Evolutionary conservation across 2,113 vertebrate species (phyloP).

Genomic region (Empidonax alnorum): DNA sequence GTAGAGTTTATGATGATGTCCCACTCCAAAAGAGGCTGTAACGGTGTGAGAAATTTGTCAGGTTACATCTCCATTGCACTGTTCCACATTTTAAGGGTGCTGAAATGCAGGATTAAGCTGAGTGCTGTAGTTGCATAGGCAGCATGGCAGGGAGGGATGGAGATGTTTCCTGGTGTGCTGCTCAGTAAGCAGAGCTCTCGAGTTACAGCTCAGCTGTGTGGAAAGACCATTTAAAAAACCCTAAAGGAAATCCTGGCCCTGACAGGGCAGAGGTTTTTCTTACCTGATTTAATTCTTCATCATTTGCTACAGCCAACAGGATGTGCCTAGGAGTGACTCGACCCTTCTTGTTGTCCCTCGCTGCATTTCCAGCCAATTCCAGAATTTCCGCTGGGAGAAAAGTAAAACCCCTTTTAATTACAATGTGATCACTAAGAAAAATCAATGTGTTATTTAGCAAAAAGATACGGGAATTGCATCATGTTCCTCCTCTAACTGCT

Average conservation of each 20-base stretch:
- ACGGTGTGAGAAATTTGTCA: neutral
- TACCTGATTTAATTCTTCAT: slow-evolving; percentile 98
- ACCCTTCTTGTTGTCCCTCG: slow-evolving; percentile 98
- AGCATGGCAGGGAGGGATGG: neutral
- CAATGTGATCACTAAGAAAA: neutral
- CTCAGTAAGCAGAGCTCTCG: slow-evolving; percentile 3
- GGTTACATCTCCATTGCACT: neutral
- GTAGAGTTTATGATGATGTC: neutral
- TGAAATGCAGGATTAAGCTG: neutral
- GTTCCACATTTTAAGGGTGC: neutral
- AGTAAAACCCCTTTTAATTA: slow-evolving; percentile 29
- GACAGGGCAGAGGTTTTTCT: neutral
- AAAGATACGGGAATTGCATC: neutral
- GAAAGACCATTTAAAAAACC: slow-evolving; percentile 43
- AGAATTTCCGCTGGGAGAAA: slow-evolving; percentile 90
- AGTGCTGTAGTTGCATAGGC: neutral
- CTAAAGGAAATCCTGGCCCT: slow-evolving; percentile 18
- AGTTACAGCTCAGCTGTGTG: slow-evolving; percentile 13
- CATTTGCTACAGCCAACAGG: slow-evolving; percentile 95
- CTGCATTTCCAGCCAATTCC: slow-evolving; percentile 96
- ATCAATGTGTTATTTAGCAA: neutral
- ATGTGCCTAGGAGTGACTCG: slow-evolving; percentile 97
- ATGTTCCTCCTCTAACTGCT: neutral
- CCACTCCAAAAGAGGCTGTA: neutral
- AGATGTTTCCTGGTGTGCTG: neutral